phyloP scores from a whole-genome alignment of 2,888 invertebrate species.

The Autographa pulchrina region DNA sequence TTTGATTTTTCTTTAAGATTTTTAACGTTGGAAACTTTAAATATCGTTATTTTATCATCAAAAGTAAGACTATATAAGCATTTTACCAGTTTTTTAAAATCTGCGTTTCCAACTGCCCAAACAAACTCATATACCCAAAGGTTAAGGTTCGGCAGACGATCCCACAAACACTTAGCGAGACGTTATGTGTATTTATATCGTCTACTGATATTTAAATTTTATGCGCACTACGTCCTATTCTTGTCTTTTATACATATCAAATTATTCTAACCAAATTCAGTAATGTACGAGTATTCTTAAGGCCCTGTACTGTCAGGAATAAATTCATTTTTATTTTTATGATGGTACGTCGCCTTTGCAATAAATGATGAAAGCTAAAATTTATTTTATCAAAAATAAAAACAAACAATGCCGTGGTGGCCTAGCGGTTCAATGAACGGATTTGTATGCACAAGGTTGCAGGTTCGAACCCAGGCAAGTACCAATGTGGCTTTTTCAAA shows the following conservation, averaged over 20 bases:
- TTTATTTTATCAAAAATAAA: too few relatives aligned
- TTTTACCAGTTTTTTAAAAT: neutral
- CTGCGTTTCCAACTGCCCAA: conserved; percentile 18
- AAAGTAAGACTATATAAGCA: neutral
- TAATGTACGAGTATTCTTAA: conserved; percentile 18
- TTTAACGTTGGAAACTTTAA: too few relatives aligned
- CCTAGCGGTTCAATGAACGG: too few relatives aligned
- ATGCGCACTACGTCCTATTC: conserved; percentile 39
- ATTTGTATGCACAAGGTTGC: too few relatives aligned
- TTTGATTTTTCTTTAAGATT: too few relatives aligned
- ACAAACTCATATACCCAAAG: conserved; percentile 29
- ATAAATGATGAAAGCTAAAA: too few relatives aligned
- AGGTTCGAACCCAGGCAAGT: too few relatives aligned
- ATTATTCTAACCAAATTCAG: conserved; percentile 25
- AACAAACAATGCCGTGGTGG: too few relatives aligned
- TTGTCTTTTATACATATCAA: conserved; percentile 46
- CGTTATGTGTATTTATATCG: conserved; percentile 53
- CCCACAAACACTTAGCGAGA: conserved; percentile 36
- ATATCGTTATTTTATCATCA: too few relatives aligned
- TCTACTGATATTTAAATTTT: conserved; percentile 56
- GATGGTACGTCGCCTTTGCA: neutral
- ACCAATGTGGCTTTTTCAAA: too few relatives aligned
- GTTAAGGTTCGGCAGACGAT: conserved; percentile 51
- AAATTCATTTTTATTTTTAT: neutral
- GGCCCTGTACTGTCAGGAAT: conserved; percentile 9